A percentile compares a stretch with the other conserved stretches of the same genome.
phyloP scores from a whole-genome alignment of 2,888 invertebrate genomes.

The Erebia aethiops region DNA sequence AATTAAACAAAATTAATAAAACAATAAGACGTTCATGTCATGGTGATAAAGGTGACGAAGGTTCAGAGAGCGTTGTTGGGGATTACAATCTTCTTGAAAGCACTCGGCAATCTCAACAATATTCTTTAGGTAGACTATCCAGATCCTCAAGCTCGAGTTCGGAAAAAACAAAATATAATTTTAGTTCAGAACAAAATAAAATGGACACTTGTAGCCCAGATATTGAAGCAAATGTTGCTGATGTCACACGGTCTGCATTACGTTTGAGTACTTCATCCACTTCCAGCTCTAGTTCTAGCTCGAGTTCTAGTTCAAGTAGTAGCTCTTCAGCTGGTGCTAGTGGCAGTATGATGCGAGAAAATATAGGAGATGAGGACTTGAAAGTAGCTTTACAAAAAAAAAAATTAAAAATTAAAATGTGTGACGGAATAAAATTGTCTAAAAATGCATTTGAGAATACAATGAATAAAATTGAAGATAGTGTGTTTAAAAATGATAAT shows the following conservation, averaged over 20 bases:
- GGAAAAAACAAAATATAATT: background rate
- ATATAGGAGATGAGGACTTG: too few species aligned
- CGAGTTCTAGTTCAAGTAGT: conserved; percentile 13
- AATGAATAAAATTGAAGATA: conserved; percentile 40
- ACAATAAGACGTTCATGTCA: conserved; percentile 12
- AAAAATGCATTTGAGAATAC: background rate
- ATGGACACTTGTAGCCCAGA: background rate
- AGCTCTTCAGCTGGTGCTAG: background rate
- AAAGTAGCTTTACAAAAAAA: background rate
- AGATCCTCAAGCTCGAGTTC: background rate
- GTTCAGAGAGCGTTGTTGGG: background rate
- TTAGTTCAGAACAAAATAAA: background rate
- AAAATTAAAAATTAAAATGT: background rate
- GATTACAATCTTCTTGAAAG: too few species aligned
- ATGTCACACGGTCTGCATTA: background rate
- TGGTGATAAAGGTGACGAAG: conserved; percentile 15
- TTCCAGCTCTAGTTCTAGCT: conserved; percentile 17
- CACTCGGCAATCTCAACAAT: background rate
- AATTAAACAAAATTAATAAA: conserved; percentile 50
- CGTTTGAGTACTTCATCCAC: conserved; percentile 25
- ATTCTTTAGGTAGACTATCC: background rate
- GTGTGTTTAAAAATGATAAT: conserved; percentile 45
- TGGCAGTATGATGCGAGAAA: background rate
- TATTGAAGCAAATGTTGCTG: background rate
- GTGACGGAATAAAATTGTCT: background rate